phyloP scores from a whole-genome alignment of 2,888 invertebrate species.

The Drosophila planitibia region DNA sequence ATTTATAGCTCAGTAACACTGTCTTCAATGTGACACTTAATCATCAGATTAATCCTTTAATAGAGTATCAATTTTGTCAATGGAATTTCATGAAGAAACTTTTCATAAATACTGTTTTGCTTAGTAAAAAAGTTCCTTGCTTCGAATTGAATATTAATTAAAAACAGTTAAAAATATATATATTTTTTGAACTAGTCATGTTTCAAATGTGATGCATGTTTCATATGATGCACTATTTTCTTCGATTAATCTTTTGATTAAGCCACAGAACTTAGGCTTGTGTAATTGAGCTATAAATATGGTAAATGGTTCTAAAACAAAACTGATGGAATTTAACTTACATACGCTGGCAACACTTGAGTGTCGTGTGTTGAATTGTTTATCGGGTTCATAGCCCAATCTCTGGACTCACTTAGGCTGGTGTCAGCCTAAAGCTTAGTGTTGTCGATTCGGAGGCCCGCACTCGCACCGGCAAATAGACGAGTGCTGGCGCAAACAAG shows the following conservation, averaged over 20 bases:
- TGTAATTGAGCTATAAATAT: constrained; percentile 32
- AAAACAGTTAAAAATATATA: background rate
- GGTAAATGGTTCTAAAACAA: constrained; percentile 49
- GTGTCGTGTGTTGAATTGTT: constrained; percentile 29
- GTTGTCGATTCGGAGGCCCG: constrained; percentile 94
- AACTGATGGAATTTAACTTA: constrained; percentile 58
- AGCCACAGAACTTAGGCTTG: constrained; percentile 3
- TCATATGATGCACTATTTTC: background rate
- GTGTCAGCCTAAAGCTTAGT: constrained; percentile 96
- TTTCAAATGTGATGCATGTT: background rate
- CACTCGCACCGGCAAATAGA: constrained; percentile 96
- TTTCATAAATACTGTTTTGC: background rate
- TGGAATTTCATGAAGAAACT: background rate
- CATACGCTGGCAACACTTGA: constrained; percentile 72
- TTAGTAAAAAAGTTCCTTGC: background rate
- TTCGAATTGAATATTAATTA: background rate
- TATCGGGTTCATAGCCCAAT: constrained; percentile 6
- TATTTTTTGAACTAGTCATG: background rate
- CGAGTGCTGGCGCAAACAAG: constrained; percentile 95
- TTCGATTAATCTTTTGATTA: background rate
- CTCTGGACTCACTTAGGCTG: constrained; percentile 89
- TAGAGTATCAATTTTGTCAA: background rate
- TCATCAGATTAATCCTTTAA: background rate
- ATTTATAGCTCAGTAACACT: constrained; percentile 25
- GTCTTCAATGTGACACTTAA: background rate